Conservation (phyloP, 2,888 invertebrate genomes). For the Acleris sparsana region DNA sequence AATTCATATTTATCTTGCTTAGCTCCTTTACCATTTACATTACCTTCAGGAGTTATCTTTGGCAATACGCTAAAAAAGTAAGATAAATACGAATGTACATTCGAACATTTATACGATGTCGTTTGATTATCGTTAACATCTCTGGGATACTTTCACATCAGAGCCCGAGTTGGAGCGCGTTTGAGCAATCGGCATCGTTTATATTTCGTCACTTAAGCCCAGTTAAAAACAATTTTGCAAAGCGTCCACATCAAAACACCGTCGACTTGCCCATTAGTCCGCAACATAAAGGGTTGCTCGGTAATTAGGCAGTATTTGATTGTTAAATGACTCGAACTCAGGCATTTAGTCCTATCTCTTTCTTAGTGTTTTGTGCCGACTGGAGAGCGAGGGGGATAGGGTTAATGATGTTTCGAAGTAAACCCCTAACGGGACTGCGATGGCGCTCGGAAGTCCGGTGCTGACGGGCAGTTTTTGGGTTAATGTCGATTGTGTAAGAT, state of each 20-base stretch:
- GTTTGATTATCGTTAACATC: no score
- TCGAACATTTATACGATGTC: no score
- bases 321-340: constrained; percentile 16
- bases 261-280: neutral
- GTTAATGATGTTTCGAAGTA: neutral
- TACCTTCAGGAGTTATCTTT: no score
- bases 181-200: no score
- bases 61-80: no score
- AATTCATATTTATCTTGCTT: no score
- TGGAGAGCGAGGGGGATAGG: neutral
- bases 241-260: neutral
- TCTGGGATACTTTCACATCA: no score
- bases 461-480: constrained; percentile 13
- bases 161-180: no score
- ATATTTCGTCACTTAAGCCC: neutral
- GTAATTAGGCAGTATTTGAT: constrained; percentile 13
- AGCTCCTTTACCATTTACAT: no score
- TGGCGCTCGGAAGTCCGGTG: constrained; percentile 6
- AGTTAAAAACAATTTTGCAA: neutral
- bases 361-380: neutral
- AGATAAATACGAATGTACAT: no score
- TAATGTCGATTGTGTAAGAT: constrained; percentile 1
- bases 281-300: neutral
- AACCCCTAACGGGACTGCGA: neutral
- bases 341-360: neutral